Conservation (phyloP, 2,113 vertebrate genomes). For the Salvelinus namaycush region DNA sequence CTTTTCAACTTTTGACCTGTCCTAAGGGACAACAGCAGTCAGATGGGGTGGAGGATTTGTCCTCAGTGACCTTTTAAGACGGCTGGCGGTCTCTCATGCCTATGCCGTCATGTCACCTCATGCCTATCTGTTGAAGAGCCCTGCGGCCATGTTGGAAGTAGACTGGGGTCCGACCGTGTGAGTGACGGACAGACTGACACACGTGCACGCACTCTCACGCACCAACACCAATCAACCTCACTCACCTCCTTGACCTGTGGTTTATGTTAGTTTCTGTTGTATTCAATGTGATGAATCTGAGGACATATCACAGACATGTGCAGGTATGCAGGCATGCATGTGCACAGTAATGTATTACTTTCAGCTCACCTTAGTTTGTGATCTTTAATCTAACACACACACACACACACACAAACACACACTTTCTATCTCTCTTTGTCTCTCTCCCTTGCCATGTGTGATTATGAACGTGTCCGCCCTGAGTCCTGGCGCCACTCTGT, state of each 20-base stretch:
- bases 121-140: slow-evolving; percentile 29
- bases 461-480: slow-evolving; percentile 8
- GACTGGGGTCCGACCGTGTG: background rate
- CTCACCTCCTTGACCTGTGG: no score
- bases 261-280: no score
- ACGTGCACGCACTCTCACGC: background rate
- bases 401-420: no score
- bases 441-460: background rate
- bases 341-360: no score
- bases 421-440: background rate
- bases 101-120: slow-evolving; percentile 42
- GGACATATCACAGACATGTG: background rate
- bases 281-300: no score
- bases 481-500: slow-evolving; percentile 58
- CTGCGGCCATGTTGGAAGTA: slow-evolving; percentile 36
- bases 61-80: slow-evolving; percentile 34
- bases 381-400: background rate
- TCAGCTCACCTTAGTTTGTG: no score
- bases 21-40: slow-evolving; percentile 28
- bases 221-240: no score
- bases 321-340: background rate
- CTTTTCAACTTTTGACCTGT: slow-evolving; percentile 55
- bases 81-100: slow-evolving; percentile 17
- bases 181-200: background rate
- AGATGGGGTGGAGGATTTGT: slow-evolving; percentile 13